Evolutionary conservation across 2,797 vertebrate species (phyloP).

Genomic region (Enteromius afrohamiltoni): DNA sequence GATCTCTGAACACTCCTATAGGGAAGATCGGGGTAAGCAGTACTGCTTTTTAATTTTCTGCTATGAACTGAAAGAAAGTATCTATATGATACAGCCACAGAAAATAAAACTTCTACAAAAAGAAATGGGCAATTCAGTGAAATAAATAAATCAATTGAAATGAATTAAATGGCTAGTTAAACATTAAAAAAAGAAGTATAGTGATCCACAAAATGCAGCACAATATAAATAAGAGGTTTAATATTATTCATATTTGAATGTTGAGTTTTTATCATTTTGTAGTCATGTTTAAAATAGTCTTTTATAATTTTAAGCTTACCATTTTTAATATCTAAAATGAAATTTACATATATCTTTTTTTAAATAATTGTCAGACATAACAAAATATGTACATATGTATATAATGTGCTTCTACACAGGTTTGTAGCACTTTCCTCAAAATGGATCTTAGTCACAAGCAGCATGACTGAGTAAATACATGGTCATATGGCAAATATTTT

Average conservation of each 20-base stretch:
- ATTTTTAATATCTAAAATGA: not conserved
- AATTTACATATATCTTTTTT: not conserved
- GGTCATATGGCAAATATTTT: too few species aligned
- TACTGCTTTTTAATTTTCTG: not conserved
- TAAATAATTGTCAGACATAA: not conserved
- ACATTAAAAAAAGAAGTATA: not conserved
- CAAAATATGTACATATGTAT: not conserved
- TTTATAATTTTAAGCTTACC: not conserved
- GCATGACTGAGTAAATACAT: not conserved
- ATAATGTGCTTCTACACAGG: not conserved
- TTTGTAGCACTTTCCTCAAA: not conserved
- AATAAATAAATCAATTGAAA: not conserved
- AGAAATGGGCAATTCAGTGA: not conserved
- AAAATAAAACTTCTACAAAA: not conserved
- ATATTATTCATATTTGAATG: not conserved
- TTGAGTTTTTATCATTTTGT: not conserved
- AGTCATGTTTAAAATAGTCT: not conserved
- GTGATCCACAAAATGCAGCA: not conserved
- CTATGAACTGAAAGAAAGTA: conserved; percentile 17
- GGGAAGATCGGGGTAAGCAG: not conserved
- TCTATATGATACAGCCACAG: not conserved
- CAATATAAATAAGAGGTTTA: not conserved
- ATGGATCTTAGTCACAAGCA: not conserved
- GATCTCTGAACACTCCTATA: conserved; percentile 59
- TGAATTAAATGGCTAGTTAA: not conserved